Evolutionary conservation across 1,140 invertebrate species (phyloP).

Genomic region (Chlorops oryzae): DNA sequence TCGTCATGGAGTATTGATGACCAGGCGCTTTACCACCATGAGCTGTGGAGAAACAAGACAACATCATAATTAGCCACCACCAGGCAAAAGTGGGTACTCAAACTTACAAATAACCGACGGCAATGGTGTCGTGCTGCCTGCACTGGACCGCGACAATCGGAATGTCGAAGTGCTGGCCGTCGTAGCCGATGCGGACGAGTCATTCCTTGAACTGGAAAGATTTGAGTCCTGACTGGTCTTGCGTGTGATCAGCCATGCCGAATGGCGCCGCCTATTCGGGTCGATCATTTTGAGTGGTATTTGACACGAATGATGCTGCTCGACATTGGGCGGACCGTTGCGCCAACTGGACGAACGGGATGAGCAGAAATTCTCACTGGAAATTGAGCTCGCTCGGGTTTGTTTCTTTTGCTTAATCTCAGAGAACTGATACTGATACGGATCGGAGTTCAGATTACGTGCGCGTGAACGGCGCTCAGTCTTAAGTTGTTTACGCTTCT

Average conservation of each 20-base stretch:
- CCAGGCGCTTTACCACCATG: slow-evolving; percentile 35
- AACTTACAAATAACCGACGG: slow-evolving; percentile 38
- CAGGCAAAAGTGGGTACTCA: background rate
- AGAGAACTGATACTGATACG: slow-evolving; percentile 74
- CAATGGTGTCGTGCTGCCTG: slow-evolving; percentile 51
- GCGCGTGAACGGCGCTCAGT: slow-evolving; percentile 31
- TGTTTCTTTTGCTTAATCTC: slow-evolving; percentile 66
- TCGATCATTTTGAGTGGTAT: slow-evolving; percentile 70
- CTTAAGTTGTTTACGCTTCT: slow-evolving; percentile 33
- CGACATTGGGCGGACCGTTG: slow-evolving; percentile 58
- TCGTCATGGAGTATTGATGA: slow-evolving; percentile 14
- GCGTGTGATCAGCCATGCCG: slow-evolving; percentile 79
- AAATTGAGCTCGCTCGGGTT: slow-evolving; percentile 72
- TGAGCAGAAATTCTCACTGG: slow-evolving; percentile 83
- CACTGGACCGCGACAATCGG: slow-evolving; percentile 72
- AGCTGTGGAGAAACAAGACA: slow-evolving; percentile 17
- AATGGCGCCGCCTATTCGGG: slow-evolving; percentile 59
- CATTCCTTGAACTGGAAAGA: slow-evolving; percentile 77
- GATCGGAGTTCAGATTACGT: slow-evolving; percentile 52
- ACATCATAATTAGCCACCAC: background rate
- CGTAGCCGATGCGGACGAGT: slow-evolving; percentile 75
- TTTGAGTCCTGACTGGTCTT: slow-evolving; percentile 88
- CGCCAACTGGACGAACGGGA: slow-evolving; percentile 76
- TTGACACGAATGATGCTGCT: slow-evolving; percentile 57
- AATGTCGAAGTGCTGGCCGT: slow-evolving; percentile 81